These are phyloP conservation scores for Pelecanus crispus DNA, from an alignment of 2,113 vertebrate species.

Conservation along the genomic window DNA sequence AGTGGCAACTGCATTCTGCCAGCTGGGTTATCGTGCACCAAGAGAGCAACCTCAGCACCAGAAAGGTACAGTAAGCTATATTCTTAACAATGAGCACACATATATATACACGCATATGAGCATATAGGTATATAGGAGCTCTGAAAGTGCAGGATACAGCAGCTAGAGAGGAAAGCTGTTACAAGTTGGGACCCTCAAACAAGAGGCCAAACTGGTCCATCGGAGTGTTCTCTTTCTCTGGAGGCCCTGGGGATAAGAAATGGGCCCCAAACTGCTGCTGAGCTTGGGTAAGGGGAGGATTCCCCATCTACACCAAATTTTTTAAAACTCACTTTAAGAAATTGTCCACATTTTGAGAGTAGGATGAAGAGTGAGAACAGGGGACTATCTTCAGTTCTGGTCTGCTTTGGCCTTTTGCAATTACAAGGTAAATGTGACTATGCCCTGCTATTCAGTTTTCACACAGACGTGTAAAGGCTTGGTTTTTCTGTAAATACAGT, in stretches of 20 bases:
- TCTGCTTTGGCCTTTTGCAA: not conserved
- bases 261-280: not conserved
- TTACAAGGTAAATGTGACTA: not conserved
- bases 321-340: not conserved
- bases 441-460: not conserved
- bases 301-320: not conserved
- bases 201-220: not conserved
- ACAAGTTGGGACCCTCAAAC: not conserved
- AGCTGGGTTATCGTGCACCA: fast-evolving
- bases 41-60: not conserved
- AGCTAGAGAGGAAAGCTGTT: not conserved
- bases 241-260: not conserved
- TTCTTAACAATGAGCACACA: not conserved
- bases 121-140: not conserved
- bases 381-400: not conserved
- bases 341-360: not conserved
- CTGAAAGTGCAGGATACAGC: not conserved
- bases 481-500: not conserved
- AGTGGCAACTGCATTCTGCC: not conserved
- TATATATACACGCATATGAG: not conserved
- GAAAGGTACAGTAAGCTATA: not conserved
- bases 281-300: not conserved
- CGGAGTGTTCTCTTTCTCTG: not conserved
- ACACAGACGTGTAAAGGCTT: not conserved
- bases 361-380: not conserved